Percentiles rank a stretch among this genome's conserved stretches.
These are phyloP conservation scores for Hyposoter didymator DNA, from an alignment of 2,888 invertebrate genomes.

Conservation along the genomic window DNA sequence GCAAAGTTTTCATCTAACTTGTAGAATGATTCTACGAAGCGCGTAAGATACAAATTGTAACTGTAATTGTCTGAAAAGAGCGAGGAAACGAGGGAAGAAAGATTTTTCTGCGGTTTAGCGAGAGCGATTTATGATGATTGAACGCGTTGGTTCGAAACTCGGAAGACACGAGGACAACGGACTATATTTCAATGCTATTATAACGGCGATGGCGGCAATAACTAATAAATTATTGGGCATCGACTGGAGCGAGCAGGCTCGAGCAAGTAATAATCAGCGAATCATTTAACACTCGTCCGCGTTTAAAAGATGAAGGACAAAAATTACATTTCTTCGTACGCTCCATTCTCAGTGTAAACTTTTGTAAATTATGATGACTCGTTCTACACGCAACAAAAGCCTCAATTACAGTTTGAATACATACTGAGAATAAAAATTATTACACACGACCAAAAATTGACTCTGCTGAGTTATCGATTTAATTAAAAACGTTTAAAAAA, in stretches of 20 bases:
- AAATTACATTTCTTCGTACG: conserved; percentile 1
- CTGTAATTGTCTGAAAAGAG: conserved; percentile 38
- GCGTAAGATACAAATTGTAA: conserved; percentile 35
- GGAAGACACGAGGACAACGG: conserved; percentile 39
- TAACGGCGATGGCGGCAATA: conserved; percentile 34
- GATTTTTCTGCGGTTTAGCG: conserved; percentile 80
- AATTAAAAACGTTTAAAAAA: neutral
- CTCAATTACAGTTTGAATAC: conserved; percentile 7
- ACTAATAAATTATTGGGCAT: conserved; percentile 56
- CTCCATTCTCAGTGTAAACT: neutral
- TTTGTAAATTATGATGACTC: conserved; percentile 14
- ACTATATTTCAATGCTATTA: conserved; percentile 41
- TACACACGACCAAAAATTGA: neutral
- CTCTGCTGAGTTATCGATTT: conserved; percentile 1
- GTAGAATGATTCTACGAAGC: conserved; percentile 63
- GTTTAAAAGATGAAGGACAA: neutral
- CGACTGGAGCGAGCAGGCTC: conserved; percentile 25
- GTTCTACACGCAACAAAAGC: conserved; percentile 8
- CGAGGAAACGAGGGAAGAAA: conserved; percentile 34
- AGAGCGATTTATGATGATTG: conserved; percentile 83
- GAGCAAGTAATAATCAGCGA: conserved; percentile 34
- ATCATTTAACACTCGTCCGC: conserved; percentile 35
- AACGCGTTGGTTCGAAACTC: conserved; percentile 74
- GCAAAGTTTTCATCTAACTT: conserved; percentile 42
- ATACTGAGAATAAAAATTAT: neutral